Conservation (phyloP, 2,797 vertebrate genomes). For the Dendrocincla fuliginosa region DNA sequence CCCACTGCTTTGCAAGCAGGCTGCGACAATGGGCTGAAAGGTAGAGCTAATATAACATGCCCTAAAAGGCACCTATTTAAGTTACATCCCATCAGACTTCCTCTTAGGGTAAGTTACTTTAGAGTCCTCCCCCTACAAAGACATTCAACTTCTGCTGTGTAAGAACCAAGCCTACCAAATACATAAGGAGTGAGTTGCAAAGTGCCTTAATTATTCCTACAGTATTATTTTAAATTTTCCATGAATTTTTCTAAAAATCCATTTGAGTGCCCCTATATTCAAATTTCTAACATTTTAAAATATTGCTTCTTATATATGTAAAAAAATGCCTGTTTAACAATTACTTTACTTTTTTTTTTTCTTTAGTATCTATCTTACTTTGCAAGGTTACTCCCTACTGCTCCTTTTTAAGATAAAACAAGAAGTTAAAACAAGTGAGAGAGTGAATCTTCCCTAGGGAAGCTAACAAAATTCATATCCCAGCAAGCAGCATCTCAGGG, state of each 20-base stretch:
- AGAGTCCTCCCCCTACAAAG: not conserved
- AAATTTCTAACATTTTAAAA: not conserved
- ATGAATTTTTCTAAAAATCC: not conserved
- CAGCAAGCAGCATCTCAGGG: not conserved
- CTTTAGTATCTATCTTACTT: not conserved
- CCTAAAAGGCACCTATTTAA: conserved; percentile 9
- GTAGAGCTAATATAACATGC: not conserved
- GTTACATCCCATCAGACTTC: not conserved
- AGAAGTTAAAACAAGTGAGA: not conserved
- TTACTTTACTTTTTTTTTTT: not conserved
- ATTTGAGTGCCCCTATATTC: not conserved
- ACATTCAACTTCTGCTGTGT: not conserved
- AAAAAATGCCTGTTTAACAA: not conserved
- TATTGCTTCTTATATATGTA: not conserved
- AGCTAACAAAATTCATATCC: not conserved
- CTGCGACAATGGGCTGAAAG: not conserved
- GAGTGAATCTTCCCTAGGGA: not conserved
- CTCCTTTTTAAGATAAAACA: conserved; percentile 8
- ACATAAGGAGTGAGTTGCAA: not conserved
- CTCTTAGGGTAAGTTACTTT: not conserved
- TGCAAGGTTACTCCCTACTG: not conserved
- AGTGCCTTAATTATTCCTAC: not conserved
- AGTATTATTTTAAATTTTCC: not conserved
- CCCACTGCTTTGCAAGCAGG: conserved; percentile 5
- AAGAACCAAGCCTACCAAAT: not conserved